phyloP scores from a whole-genome alignment of 2,797 vertebrate species.

The Stomatorhinus walkeri region DNA sequence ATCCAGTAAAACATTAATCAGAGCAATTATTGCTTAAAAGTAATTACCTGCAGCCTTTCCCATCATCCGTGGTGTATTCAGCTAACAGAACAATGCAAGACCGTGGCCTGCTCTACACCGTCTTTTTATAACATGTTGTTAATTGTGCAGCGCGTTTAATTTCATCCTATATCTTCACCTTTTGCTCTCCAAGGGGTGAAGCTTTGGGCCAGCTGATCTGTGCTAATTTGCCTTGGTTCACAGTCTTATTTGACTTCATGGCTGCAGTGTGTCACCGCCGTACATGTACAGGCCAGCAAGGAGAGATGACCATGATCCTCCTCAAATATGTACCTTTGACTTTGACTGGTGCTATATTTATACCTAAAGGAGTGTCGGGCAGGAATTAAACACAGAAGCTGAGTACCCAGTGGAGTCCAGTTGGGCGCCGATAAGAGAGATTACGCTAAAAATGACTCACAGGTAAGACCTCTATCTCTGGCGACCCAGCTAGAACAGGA shows the following conservation, averaged over 20 bases:
- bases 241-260: constrained; percentile 53
- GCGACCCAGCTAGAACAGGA: constrained; percentile 65
- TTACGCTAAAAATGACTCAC: constrained; percentile 72
- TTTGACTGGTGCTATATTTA: constrained; percentile 34
- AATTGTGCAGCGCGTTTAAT: constrained; percentile 18
- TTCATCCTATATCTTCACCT: constrained; percentile 18
- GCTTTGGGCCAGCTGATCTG: constrained; percentile 47
- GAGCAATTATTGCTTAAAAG: constrained; percentile 53
- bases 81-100: constrained; percentile 46
- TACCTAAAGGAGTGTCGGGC: constrained; percentile 41
- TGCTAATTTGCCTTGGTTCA: constrained; percentile 55
- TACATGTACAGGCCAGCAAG: constrained; percentile 3
- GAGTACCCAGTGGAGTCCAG: constrained; percentile 56
- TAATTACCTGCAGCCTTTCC: constrained; percentile 59
- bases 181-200: background rate
- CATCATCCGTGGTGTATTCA: constrained; percentile 36
- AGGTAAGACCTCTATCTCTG: constrained; percentile 69
- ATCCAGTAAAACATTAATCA: constrained; percentile 51
- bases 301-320: constrained; percentile 58
- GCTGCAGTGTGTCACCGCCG: constrained; percentile 42
- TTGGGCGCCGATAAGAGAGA: constrained; percentile 66
- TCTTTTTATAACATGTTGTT: constrained; percentile 1
- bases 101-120: constrained; percentile 43
- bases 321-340: constrained; percentile 65
- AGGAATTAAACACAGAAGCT: constrained; percentile 53